A percentile compares a stretch with the other conserved stretches of the same genome.
These are phyloP conservation scores for Phlogophora meticulosa DNA, from an alignment of 2,888 invertebrate genomes.

Conservation along the genomic window DNA sequence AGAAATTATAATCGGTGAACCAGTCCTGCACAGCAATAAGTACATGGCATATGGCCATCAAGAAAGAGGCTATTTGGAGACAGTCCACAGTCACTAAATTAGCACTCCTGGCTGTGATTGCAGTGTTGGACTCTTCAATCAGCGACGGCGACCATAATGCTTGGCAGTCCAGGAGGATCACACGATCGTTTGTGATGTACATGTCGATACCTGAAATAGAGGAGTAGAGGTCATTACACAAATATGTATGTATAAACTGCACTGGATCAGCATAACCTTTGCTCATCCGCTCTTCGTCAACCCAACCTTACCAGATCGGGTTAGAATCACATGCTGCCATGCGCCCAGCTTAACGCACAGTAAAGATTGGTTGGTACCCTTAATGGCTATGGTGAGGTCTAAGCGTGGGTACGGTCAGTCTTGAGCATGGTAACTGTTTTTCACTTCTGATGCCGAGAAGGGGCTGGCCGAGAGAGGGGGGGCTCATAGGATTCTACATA, in stretches of 20 bases:
- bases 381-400: too few species aligned
- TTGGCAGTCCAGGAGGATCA: slow-evolving; percentile 97
- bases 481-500: too few species aligned
- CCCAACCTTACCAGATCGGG: too few species aligned
- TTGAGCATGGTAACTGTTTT: too few species aligned
- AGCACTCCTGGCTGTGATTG: slow-evolving; percentile 87
- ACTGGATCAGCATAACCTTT: too few species aligned
- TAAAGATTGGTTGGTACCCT: too few species aligned
- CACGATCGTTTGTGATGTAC: slow-evolving; percentile 93
- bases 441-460: too few species aligned
- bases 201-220: slow-evolving; percentile 92
- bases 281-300: too few species aligned
- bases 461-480: too few species aligned
- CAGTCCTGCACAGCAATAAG: slow-evolving; percentile 97
- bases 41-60: slow-evolving; percentile 97
- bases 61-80: slow-evolving; percentile 95
- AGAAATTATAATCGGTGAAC: slow-evolving; percentile 95
- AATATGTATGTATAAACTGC: neutral
- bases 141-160: slow-evolving; percentile 95
- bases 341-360: too few species aligned
- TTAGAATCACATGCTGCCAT: too few species aligned
- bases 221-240: neutral
- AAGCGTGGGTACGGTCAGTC: too few species aligned
- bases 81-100: slow-evolving; percentile 93
- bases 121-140: slow-evolving; percentile 90